phyloP scores from a whole-genome alignment of 2,113 vertebrate species.

The Spea bombifrons region DNA sequence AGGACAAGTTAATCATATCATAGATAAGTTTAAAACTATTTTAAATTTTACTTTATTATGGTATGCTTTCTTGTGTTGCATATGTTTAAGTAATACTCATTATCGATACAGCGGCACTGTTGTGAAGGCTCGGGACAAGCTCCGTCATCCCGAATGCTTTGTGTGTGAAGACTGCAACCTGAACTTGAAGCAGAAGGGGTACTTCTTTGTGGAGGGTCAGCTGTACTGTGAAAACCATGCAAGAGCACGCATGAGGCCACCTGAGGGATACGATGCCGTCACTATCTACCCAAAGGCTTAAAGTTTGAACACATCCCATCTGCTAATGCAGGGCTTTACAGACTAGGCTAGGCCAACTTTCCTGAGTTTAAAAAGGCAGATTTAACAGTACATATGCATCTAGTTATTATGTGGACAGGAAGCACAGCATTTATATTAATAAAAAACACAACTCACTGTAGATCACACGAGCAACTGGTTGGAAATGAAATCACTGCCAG shows the following conservation, averaged over 20 bases:
- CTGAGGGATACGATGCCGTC: constrained; percentile 86
- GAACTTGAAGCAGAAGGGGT: constrained; percentile 96
- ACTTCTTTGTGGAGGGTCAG: constrained; percentile 93
- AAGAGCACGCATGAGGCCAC: constrained; percentile 80
- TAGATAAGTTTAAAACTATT: background rate
- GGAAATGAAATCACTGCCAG: background rate
- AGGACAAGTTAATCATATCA: background rate
- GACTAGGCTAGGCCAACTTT: background rate
- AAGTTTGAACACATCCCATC: constrained; percentile 24
- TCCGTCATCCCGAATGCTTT: constrained; percentile 90
- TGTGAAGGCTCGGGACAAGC: constrained; percentile 92
- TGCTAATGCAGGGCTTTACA: constrained; percentile 34
- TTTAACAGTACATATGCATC: background rate
- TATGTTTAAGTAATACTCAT: background rate
- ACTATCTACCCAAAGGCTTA: constrained; percentile 80
- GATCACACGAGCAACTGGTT: background rate
- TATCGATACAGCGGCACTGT: constrained; percentile 77
- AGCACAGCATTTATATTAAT: background rate
- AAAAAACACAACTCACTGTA: background rate
- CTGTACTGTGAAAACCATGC: constrained; percentile 95
- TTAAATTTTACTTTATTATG: background rate
- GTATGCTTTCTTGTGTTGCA: background rate
- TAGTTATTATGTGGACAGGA: background rate
- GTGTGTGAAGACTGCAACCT: constrained; percentile 90
- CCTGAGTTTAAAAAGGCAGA: background rate